Evolutionary conservation across 2,797 vertebrate genomes (phyloP).

Genomic region (Gallinago solitaria): DNA sequence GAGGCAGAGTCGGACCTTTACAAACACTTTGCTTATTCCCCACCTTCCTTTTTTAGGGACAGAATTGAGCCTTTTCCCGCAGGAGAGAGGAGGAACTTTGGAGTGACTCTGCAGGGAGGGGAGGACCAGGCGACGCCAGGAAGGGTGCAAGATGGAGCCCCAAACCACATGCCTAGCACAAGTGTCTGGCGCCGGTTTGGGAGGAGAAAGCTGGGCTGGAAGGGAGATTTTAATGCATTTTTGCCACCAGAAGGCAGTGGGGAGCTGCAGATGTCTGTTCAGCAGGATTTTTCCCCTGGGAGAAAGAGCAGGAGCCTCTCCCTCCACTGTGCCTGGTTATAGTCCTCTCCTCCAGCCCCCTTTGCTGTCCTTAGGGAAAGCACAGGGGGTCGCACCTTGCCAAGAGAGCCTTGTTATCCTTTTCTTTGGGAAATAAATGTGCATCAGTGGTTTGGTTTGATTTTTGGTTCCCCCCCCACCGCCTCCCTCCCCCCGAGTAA

Average conservation of each 20-base stretch:
- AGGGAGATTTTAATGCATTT: not conserved
- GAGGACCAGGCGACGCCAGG: not conserved
- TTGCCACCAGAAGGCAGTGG: conserved; percentile 60
- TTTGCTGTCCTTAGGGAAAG: not conserved
- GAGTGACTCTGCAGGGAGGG: not conserved
- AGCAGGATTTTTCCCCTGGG: not conserved
- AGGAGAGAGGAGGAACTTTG: not conserved
- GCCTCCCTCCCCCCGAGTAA: not conserved
- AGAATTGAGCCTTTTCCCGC: not conserved
- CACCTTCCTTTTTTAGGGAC: not conserved
- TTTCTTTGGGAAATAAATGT: not conserved
- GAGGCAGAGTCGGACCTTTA: not conserved
- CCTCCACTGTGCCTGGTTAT: not conserved
- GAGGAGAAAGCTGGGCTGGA: not conserved
- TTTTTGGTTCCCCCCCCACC: not conserved
- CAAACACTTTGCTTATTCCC: not conserved
- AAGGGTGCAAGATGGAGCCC: not conserved
- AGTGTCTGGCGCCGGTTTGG: not conserved
- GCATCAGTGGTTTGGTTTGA: not conserved
- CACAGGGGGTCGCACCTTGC: not conserved
- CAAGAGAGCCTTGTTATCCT: rapidly evolving
- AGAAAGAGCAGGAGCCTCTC: not conserved
- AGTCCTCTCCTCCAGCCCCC: not conserved
- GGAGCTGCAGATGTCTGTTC: not conserved
- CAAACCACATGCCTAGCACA: not conserved